A percentile compares a stretch with the other conserved stretches of the same genome.
These are phyloP conservation scores for Drosophila niveifrons DNA, from an alignment of 2,888 invertebrate species.

Conservation along the genomic window DNA sequence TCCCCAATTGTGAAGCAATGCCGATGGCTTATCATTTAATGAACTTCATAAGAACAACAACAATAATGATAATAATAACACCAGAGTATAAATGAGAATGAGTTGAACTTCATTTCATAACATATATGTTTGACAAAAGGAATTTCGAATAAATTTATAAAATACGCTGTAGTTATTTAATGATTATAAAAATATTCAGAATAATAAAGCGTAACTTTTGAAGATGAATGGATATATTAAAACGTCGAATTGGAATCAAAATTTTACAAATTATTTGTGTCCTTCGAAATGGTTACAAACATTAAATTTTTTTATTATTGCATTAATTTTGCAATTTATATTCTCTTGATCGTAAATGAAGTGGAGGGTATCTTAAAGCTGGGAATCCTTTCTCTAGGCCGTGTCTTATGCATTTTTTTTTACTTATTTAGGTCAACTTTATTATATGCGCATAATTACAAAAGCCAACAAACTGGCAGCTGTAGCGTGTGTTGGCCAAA, in stretches of 20 bases:
- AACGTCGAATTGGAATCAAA: no score
- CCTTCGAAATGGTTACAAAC: no score
- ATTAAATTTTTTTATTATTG: no score
- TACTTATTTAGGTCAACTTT: constrained; percentile 74
- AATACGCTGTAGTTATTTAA: constrained; percentile 8
- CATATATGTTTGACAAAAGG: background rate
- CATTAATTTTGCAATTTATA: no score
- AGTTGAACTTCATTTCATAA: constrained; percentile 31
- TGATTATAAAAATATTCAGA: background rate
- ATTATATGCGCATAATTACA: constrained; percentile 80
- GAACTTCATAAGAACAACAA: constrained; percentile 58
- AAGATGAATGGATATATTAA: no score
- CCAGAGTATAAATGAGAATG: constrained; percentile 10
- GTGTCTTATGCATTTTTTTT: constrained; percentile 15
- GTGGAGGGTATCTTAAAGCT: constrained; percentile 3
- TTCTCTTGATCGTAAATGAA: no score
- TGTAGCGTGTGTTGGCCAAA: constrained; percentile 58
- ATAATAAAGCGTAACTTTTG: background rate
- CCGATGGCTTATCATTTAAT: constrained; percentile 79
- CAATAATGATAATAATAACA: constrained; percentile 22
- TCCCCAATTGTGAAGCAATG: constrained; percentile 56
- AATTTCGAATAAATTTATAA: background rate
- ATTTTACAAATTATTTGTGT: no score
- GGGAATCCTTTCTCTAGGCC: background rate
- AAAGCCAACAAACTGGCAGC: constrained; percentile 68